Evolutionary conservation across 2,797 vertebrate genomes (phyloP).

Genomic region (Okamejei kenojei): DNA sequence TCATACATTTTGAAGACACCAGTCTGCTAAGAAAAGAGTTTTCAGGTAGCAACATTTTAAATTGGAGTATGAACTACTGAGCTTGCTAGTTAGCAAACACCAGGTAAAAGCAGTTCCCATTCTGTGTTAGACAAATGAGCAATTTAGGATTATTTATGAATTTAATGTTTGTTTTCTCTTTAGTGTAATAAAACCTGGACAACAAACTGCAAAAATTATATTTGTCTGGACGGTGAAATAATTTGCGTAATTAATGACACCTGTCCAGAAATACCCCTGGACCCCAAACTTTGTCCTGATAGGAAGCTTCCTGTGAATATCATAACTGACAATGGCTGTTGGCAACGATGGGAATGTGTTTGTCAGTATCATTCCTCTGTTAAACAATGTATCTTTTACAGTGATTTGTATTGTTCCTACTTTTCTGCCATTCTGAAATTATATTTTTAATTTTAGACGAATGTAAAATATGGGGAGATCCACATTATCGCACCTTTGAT

Average conservation of each 20-base stretch:
- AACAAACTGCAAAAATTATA: background rate
- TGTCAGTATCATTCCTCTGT: slow-evolving; percentile 17
- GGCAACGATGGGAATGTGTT: background rate
- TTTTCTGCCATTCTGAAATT: background rate
- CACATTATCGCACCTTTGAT: slow-evolving; percentile 32
- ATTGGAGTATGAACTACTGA: background rate
- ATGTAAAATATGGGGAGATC: slow-evolving; percentile 30
- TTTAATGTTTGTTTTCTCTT: background rate
- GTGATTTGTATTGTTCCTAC: background rate
- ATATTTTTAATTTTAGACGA: slow-evolving; percentile 16
- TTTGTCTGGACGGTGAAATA: background rate
- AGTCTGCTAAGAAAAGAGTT: background rate
- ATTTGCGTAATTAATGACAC: background rate
- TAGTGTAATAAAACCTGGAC: background rate
- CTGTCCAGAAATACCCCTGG: background rate
- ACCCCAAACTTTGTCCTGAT: background rate
- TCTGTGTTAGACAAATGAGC: background rate
- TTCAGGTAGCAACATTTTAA: background rate
- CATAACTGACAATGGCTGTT: slow-evolving; percentile 1
- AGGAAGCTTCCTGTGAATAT: background rate
- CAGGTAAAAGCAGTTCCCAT: background rate
- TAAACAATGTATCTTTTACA: background rate
- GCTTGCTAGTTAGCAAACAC: background rate
- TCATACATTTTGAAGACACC: background rate
- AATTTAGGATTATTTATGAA: background rate